Evolutionary conservation across 2,888 invertebrate genomes (phyloP).

Genomic region (Agrochola litura): DNA sequence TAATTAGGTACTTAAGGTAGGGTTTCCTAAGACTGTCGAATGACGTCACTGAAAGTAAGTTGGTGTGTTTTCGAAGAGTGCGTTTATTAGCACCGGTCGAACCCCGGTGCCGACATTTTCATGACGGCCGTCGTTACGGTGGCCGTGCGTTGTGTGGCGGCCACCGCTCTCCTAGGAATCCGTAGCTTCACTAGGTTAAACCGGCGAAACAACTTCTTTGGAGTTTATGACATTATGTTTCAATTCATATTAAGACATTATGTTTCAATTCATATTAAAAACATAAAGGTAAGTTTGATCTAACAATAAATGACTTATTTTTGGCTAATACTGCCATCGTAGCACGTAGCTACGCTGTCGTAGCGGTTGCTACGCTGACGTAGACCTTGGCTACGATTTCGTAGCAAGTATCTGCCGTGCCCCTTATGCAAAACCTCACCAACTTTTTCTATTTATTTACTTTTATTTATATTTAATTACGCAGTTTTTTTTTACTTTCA

Average conservation of each 20-base stretch:
- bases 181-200: not conserved
- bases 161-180: no score
- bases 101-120: no score
- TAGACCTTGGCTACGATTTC: conserved; percentile 9
- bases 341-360: conserved; percentile 1
- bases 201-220: no score
- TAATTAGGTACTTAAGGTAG: not conserved
- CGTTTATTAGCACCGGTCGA: no score
- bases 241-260: not conserved
- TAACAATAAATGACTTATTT: not conserved
- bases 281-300: not conserved
- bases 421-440: not conserved
- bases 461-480: not conserved
- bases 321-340: not conserved
- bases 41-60: no score
- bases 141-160: no score
- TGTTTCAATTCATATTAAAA: not conserved
- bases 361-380: conserved; percentile 14
- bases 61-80: no score
- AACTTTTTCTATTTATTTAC: not conserved
- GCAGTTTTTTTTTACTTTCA: not conserved
- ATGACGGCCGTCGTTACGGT: no score
- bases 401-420: not conserved
- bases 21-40: no score
- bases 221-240: not conserved